These are phyloP conservation scores for Resseliella maxima DNA, from an alignment of 2,888 invertebrate species.

Conservation along the genomic window DNA sequence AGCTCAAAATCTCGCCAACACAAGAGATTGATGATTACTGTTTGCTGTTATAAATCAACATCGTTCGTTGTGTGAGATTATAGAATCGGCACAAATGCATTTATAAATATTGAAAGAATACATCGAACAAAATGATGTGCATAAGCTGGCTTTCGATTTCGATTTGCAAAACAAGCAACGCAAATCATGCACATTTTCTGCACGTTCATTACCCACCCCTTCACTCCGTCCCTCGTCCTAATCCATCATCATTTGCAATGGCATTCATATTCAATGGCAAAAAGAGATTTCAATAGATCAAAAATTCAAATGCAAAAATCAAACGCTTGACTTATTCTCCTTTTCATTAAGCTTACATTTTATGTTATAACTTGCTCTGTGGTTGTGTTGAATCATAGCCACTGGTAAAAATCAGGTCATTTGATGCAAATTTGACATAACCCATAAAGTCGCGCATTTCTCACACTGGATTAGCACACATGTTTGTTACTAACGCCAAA, in stretches of 20 bases:
- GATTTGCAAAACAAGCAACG: neutral
- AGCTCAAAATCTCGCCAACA: neutral
- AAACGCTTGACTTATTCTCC: slow-evolving; percentile 16
- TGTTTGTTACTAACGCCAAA: neutral
- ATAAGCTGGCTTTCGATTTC: slow-evolving; percentile 36
- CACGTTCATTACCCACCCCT: too few species aligned
- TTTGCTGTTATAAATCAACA: slow-evolving; percentile 47
- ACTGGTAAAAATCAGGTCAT: neutral
- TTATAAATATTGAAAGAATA: slow-evolving; percentile 48
- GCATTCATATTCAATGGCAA: neutral
- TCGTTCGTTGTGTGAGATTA: slow-evolving; percentile 23
- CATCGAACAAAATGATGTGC: slow-evolving; percentile 19
- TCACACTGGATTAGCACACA: neutral
- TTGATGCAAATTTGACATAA: neutral
- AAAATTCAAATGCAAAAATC: slow-evolving; percentile 31
- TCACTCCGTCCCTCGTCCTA: neutral
- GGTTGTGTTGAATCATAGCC: neutral
- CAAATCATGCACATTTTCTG: neutral
- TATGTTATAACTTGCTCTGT: neutral
- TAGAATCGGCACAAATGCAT: slow-evolving; percentile 53
- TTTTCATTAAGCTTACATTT: neutral
- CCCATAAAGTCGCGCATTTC: neutral
- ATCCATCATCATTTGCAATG: too few species aligned
- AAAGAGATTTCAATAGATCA: neutral
- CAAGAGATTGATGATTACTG: slow-evolving; percentile 48